Conservation (phyloP, 2,888 invertebrate genomes). For the Quadroppia sp. region DNA sequence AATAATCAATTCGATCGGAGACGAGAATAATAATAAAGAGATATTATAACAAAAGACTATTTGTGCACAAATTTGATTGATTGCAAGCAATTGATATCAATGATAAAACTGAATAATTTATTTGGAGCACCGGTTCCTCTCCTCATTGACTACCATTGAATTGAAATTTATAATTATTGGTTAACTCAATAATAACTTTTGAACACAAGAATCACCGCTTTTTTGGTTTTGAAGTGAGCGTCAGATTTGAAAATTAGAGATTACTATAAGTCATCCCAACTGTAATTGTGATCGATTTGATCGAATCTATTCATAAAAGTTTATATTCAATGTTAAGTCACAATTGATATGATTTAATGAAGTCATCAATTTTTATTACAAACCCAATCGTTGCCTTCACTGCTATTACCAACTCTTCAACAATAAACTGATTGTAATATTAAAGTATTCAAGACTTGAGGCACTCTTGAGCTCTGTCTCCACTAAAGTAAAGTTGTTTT, state of each 20-base stretch:
- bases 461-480: not conserved
- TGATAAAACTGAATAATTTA: not conserved
- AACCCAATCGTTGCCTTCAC: not conserved
- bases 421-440: not conserved
- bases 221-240: not conserved
- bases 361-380: not conserved
- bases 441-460: not conserved
- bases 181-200: not conserved
- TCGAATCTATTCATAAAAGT: not conserved
- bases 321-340: not conserved
- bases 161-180: not conserved
- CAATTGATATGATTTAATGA: slow-evolving; percentile 19
- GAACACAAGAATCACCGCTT: not conserved
- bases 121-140: not conserved
- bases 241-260: not conserved
- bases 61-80: slow-evolving; percentile 5
- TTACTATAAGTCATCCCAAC: slow-evolving; percentile 7
- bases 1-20: too few relatives aligned
- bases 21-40: too few relatives aligned
- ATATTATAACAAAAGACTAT: too few relatives aligned
- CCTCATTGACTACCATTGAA: not conserved
- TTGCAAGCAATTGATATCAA: slow-evolving; percentile 25
- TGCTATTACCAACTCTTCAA: not conserved
- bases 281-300: slow-evolving; percentile 30
- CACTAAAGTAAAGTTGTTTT: too few relatives aligned